Conservation (phyloP, 2,888 invertebrate genomes). For the Cordilura impudica region DNA sequence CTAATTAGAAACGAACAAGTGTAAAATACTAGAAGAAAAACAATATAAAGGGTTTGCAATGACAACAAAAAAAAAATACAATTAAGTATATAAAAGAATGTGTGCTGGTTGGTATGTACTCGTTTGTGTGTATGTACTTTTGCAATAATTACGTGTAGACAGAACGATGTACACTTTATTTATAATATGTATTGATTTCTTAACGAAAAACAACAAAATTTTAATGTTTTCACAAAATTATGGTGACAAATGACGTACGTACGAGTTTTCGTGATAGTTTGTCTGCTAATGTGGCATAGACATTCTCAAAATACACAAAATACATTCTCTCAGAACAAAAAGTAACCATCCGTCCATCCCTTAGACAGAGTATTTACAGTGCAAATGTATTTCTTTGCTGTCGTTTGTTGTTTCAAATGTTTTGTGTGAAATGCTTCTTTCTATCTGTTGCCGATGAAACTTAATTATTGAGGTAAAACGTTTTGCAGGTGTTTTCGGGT, state of each 20-base stretch:
- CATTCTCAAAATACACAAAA: not conserved
- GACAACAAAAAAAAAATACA: not conserved
- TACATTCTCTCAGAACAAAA: too few relatives aligned
- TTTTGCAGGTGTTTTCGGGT: constrained; percentile 35
- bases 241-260: not conserved
- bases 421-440: too few relatives aligned
- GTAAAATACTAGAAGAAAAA: not conserved
- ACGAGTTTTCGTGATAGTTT: not conserved
- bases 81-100: not conserved
- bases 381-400: too few relatives aligned
- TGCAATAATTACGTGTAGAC: not conserved
- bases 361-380: too few relatives aligned
- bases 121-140: too few relatives aligned
- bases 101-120: too few relatives aligned
- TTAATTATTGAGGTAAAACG: constrained; percentile 19
- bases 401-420: too few relatives aligned
- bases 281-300: not conserved
- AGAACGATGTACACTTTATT: not conserved
- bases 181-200: constrained; percentile 4
- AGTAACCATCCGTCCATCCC: not conserved
- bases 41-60: not conserved
- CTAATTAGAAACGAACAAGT: not conserved
- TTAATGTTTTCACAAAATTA: not conserved
- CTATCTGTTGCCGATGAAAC: too few relatives aligned
- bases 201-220: not conserved